phyloP scores from a whole-genome alignment of 2,888 invertebrate species.

The Heliconius erato region DNA sequence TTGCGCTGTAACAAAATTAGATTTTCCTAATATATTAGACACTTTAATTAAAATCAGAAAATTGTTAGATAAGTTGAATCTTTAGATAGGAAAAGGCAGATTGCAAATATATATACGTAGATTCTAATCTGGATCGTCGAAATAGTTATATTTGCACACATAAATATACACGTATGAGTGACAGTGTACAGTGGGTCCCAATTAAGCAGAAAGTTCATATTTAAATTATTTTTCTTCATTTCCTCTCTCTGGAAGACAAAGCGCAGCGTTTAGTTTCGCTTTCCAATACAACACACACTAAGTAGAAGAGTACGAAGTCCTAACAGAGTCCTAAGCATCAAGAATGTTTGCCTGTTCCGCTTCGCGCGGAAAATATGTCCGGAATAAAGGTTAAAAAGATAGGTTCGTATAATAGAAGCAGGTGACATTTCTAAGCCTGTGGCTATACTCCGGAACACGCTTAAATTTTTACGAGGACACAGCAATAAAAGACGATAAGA shows the following conservation, averaged over 20 bases:
- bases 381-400: not conserved
- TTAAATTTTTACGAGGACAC: not conserved
- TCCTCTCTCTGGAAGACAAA: no score
- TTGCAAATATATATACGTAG: not conserved
- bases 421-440: not conserved
- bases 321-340: not conserved
- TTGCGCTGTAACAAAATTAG: conserved; percentile 72
- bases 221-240: no score
- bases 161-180: no score
- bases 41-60: not conserved
- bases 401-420: not conserved
- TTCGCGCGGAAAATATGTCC: not conserved
- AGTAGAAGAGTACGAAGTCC: not conserved
- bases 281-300: no score
- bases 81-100: not conserved
- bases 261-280: no score
- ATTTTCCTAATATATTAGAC: not conserved
- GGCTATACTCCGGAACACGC: not conserved
- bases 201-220: no score
- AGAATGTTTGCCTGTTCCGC: not conserved
- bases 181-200: no score
- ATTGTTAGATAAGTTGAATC: not conserved
- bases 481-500: no score
- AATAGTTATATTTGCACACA: no score
- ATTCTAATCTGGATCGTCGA: no score